These are phyloP conservation scores for Tachuris rubrigastra DNA, from an alignment of 2,113 vertebrate genomes.

Conservation along the genomic window DNA sequence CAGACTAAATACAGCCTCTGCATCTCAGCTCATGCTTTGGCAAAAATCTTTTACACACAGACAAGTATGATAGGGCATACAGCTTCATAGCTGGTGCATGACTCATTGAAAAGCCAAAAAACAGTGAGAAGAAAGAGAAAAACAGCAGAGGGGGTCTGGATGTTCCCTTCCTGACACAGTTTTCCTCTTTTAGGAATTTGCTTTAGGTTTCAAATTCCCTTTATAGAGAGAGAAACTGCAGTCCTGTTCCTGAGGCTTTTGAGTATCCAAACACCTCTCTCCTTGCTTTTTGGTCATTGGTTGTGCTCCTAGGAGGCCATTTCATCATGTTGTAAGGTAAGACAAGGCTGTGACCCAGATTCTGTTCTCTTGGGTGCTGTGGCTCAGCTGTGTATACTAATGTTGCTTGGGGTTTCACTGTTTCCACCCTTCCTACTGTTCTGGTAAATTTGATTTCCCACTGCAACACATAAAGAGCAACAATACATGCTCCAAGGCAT, in stretches of 20 bases:
- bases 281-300: slow-evolving; percentile 36
- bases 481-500: slow-evolving; percentile 41
- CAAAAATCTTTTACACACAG: not conserved
- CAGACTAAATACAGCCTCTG: not conserved
- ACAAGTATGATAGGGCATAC: not conserved
- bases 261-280: not conserved
- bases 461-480: slow-evolving; percentile 62
- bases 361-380: slow-evolving; percentile 61
- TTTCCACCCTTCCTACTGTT: slow-evolving; percentile 62
- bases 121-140: not conserved
- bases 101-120: not conserved
- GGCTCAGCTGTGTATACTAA: slow-evolving; percentile 56
- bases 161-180: not conserved
- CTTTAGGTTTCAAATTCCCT: not conserved
- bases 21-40: not conserved
- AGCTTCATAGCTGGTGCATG: not conserved
- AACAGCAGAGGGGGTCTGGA: not conserved
- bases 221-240: not conserved
- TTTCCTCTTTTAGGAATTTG: not conserved
- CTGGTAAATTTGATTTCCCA: slow-evolving; percentile 59
- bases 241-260: not conserved
- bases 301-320: not conserved
- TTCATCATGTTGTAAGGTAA: slow-evolving; percentile 49
- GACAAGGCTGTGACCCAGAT: slow-evolving; percentile 63
- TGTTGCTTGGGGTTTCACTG: slow-evolving; percentile 55